Conservation (phyloP, 1,140 invertebrate genomes). For the Pemphigus obesinymphae region DNA sequence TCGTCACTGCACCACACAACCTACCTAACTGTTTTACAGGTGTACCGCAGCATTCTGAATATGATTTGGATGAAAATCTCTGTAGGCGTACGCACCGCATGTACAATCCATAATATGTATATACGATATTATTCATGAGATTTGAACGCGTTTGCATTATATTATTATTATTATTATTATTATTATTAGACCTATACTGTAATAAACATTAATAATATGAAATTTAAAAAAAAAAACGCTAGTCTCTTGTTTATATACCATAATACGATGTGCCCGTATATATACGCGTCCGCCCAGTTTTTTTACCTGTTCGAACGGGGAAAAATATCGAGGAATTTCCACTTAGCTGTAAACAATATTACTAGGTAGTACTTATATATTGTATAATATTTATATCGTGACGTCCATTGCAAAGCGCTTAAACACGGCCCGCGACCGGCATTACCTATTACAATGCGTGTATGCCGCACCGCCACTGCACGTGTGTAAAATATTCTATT, state of each 20-base stretch:
- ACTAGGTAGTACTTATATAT: not conserved
- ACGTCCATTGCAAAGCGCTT: not conserved
- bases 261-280: not conserved
- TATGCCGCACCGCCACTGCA: too few species aligned
- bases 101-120: not conserved
- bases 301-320: not conserved
- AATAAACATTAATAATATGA: not conserved
- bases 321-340: not conserved
- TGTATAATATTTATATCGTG: not conserved
- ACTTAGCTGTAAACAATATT: not conserved
- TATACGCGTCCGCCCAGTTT: too few species aligned
- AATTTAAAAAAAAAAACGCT: not conserved
- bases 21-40: not conserved
- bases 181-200: too few species aligned
- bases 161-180: too few species aligned
- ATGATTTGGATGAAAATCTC: not conserved
- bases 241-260: not conserved
- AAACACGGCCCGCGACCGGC: not conserved
- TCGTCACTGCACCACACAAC: not conserved
- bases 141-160: not conserved
- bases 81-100: not conserved
- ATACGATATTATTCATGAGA: not conserved
- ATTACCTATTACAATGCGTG: too few species aligned
- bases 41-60: not conserved
- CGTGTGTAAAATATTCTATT: too few species aligned